These are phyloP conservation scores for Cichlasoma orientale DNA, from an alignment of 2,797 vertebrate species.

Conservation along the genomic window DNA sequence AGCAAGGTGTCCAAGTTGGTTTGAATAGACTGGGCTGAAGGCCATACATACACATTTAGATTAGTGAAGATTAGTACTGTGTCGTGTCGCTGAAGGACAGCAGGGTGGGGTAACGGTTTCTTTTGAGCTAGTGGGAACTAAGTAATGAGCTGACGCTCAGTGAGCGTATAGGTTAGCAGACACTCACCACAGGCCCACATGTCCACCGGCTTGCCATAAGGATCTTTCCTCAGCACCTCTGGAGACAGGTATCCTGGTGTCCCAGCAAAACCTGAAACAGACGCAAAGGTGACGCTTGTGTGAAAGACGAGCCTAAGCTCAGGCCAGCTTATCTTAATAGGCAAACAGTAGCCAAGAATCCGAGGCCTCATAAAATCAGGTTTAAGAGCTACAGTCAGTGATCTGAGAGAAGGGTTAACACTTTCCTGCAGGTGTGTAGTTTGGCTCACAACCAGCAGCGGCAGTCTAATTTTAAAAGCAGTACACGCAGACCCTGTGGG, in stretches of 20 bases:
- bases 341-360: neutral
- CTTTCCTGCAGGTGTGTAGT: neutral
- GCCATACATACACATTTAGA: no score
- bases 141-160: no score
- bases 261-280: constrained; percentile 89
- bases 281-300: neutral
- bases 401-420: constrained; percentile 19
- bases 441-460: constrained; percentile 21
- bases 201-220: constrained; percentile 97
- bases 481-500: neutral
- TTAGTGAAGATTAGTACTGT: no score
- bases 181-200: constrained; percentile 98
- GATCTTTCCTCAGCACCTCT: constrained; percentile 95
- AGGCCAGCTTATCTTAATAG: neutral
- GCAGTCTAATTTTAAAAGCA: constrained; percentile 53
- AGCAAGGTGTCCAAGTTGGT: no score
- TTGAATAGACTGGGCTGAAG: no score
- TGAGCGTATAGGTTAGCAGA: no score
- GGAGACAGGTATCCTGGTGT: constrained; percentile 97
- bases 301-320: neutral
- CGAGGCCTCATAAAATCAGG: neutral
- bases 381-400: constrained; percentile 25
- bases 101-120: no score
- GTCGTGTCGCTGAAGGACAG: no score
- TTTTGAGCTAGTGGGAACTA: no score